These are phyloP conservation scores for Metellina segmentata DNA, from an alignment of 2,888 invertebrate genomes.

Conservation along the genomic window DNA sequence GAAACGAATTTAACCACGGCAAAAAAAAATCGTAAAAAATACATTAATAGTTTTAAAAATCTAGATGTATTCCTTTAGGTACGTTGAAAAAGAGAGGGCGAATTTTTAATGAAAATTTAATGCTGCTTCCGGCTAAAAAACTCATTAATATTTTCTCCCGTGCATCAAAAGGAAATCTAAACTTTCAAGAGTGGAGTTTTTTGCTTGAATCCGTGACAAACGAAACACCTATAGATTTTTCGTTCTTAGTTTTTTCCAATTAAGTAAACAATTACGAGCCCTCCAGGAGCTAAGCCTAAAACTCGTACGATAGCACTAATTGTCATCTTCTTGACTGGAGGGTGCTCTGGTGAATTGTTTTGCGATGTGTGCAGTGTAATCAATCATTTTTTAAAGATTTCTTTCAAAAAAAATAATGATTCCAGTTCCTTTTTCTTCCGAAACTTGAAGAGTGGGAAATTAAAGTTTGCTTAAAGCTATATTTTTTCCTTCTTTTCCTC, in stretches of 20 bases:
- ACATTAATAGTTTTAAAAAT: slow-evolving; percentile 21
- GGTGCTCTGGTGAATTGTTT: not conserved
- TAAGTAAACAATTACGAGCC: slow-evolving; percentile 36
- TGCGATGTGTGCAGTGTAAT: slow-evolving; percentile 18
- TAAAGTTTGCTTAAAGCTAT: slow-evolving; percentile 18
- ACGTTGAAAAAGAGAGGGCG: not conserved
- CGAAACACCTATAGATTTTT: slow-evolving; percentile 42
- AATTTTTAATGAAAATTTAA: slow-evolving; percentile 38
- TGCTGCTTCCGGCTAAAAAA: slow-evolving; percentile 36
- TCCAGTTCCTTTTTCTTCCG: not conserved
- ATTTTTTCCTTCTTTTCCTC: not conserved
- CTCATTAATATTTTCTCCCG: slow-evolving; percentile 45
- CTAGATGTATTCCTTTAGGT: not conserved
- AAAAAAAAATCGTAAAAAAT: not conserved
- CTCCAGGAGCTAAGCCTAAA: slow-evolving; percentile 21
- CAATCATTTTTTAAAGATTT: slow-evolving; percentile 31
- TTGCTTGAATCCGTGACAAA: slow-evolving; percentile 5
- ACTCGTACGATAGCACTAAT: slow-evolving; percentile 54
- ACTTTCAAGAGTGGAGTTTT: slow-evolving; percentile 17
- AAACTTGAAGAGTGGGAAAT: slow-evolving; percentile 15
- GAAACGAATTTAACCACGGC: not conserved
- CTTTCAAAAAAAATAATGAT: not conserved
- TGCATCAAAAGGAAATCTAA: slow-evolving; percentile 55
- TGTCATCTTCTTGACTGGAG: slow-evolving; percentile 39
- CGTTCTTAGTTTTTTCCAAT: slow-evolving; percentile 28